Base-by-base conservation (phyloP, 2,888 invertebrate species). In the Phyto melanocephala region DNA sequence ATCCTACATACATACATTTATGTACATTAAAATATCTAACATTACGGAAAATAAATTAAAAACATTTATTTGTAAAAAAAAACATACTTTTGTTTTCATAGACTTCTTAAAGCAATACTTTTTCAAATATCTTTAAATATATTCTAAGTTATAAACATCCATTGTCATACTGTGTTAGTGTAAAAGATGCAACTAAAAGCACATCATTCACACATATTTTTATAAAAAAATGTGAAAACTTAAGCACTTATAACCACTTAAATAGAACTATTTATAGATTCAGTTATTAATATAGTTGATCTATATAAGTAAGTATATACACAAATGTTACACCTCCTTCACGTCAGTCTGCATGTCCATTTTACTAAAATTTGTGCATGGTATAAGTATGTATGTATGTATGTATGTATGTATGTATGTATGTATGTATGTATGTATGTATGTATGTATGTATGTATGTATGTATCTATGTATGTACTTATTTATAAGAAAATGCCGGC, bases 401-500 rank as follows among this genome's bases (percentile, higher is more conserved):
- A 45, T 5, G 11, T 52, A 24, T 7, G 15, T 70, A 17, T 33
- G 8, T 42, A 56, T n/a, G 15, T 42, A 28, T 40, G 17, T 15
- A 42, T 42, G n/a, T 40, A 13, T n/a, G 13, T n/a, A n/a, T n/a
- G n/a, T n/a, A n/a, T n/a, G n/a, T n/a, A n/a, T n/a, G n/a, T n/a
- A n/a, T n/a, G n/a, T n/a, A 28, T 28, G 28, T 28, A 3, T 3
- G 6, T 28, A 28, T 28, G 28, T 28, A 5, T 28, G 28, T 28
- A 28, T 28, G 28, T 28, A 28, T n/a, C n/a, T 28, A 28, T 28
- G 28, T 22, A 67, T 33, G 13, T 62, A 22, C 13, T 50, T 8
- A 17, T 65, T 47, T 65, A 20, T 33, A 47, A 35, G 8, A 70
- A 70, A 54, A 20, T 28, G 47, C 56, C 70, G 70, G 63, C 70